Percentiles rank a stretch among this genome's conserved stretches.
phyloP scores from a whole-genome alignment of 1,140 invertebrate genomes.

The Camponotus vicinus region DNA sequence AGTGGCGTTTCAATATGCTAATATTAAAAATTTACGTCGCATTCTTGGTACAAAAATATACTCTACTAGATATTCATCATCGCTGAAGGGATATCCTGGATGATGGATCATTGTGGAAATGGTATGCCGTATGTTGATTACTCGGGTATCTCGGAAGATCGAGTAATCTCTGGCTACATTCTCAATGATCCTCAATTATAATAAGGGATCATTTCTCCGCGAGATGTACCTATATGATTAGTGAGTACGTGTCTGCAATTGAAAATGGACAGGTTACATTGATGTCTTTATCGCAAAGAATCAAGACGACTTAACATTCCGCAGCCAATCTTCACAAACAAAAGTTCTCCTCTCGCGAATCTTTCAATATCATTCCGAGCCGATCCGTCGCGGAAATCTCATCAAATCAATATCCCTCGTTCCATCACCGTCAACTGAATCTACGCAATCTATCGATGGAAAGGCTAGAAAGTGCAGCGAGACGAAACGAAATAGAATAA shows the following conservation, averaged over 20 bases:
- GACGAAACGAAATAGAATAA: constrained; percentile 13
- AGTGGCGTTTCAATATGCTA: constrained; percentile 20
- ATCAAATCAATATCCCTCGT: background rate
- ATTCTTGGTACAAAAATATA: background rate
- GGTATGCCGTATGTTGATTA: constrained; percentile 33
- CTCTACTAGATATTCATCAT: background rate
- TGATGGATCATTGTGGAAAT: constrained; percentile 31
- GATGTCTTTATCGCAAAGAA: background rate
- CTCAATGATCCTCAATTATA: constrained; percentile 55
- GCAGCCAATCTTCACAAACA: background rate
- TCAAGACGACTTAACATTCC: background rate
- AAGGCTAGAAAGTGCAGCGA: constrained; percentile 43
- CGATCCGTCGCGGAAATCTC: constrained; percentile 23
- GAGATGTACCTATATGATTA: constrained; percentile 32
- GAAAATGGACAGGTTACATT: constrained; percentile 2
- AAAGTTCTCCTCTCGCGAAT: background rate
- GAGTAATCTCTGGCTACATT: constrained; percentile 30
- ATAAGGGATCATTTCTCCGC: constrained; percentile 40
- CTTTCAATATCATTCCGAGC: constrained; percentile 41
- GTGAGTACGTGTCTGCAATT: constrained; percentile 37
- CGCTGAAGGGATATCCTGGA: constrained; percentile 8
- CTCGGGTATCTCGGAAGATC: constrained; percentile 22
- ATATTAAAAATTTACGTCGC: background rate
- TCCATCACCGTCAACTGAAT: background rate
- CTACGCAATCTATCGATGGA: background rate